Evolutionary conservation across 2,113 vertebrate genomes (phyloP).

Genomic region (Zingel zingel): DNA sequence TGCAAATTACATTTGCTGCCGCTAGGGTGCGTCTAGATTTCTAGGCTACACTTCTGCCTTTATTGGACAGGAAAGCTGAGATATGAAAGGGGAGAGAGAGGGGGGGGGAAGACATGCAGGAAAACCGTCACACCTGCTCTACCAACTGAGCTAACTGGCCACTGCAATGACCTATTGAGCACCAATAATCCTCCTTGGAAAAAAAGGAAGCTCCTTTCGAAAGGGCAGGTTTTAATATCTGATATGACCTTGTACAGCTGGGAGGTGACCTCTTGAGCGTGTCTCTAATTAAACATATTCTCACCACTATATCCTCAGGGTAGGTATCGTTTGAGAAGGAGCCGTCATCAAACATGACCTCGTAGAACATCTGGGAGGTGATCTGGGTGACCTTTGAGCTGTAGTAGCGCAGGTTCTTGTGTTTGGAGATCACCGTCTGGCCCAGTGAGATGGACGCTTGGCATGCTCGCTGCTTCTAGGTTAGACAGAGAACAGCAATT

Average conservation of each 20-base stretch:
- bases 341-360: slow-evolving; percentile 96
- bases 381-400: slow-evolving; percentile 91
- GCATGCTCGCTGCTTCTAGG: slow-evolving; percentile 86
- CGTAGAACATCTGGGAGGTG: slow-evolving; percentile 94
- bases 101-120: too few relatives aligned
- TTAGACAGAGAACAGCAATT: slow-evolving; percentile 35
- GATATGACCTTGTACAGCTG: slow-evolving; percentile 13
- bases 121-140: too few relatives aligned
- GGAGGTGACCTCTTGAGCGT: slow-evolving; percentile 22
- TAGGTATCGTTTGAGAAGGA: slow-evolving; percentile 97
- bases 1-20: too few relatives aligned
- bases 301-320: slow-evolving; percentile 97
- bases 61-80: too few relatives aligned
- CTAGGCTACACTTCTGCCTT: too few relatives aligned
- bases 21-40: too few relatives aligned
- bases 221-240: slow-evolving; percentile 10
- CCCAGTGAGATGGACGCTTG: slow-evolving; percentile 89
- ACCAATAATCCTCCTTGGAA: not conserved
- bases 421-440: slow-evolving; percentile 95
- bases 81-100: too few relatives aligned
- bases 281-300: slow-evolving; percentile 68
- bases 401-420: slow-evolving; percentile 95
- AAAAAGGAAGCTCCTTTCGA: not conserved
- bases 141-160: too few relatives aligned
- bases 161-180: not conserved